These are phyloP conservation scores for Limenitis camilla DNA, from an alignment of 2,888 invertebrate genomes.

Conservation along the genomic window DNA sequence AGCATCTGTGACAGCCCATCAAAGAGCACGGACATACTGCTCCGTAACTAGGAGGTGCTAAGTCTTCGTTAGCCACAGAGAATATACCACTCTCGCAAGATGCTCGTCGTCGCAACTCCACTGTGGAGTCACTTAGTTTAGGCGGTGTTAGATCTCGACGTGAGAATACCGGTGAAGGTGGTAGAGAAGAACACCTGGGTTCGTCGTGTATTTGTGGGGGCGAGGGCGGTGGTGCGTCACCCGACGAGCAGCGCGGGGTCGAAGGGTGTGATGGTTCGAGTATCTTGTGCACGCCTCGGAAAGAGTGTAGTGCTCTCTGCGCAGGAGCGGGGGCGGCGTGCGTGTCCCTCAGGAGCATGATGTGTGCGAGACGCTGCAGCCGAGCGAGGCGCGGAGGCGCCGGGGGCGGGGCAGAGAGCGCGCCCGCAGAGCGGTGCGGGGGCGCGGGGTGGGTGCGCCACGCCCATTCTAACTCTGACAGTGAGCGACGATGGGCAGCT, in stretches of 20 bases:
- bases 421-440: conserved; percentile 33
- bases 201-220: conserved; percentile 30
- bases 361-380: conserved; percentile 84
- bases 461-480: conserved; percentile 80
- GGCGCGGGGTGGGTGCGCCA: conserved; percentile 41
- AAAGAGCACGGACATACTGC: conserved; percentile 63
- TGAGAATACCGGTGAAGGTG: conserved; percentile 52
- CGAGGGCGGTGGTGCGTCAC: conserved; percentile 26
- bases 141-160: conserved; percentile 20
- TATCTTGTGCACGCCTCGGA: conserved; percentile 88
- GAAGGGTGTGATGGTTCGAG: conserved; percentile 76
- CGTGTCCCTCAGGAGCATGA: conserved; percentile 89
- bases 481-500: conserved; percentile 81
- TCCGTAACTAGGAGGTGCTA: conserved; percentile 54
- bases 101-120: conserved; percentile 76
- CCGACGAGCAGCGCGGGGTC: conserved; percentile 26
- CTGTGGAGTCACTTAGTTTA: neutral
- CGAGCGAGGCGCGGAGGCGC: conserved; percentile 55
- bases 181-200: conserved; percentile 51
- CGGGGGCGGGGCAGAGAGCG: conserved; percentile 30
- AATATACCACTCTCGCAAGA: conserved; percentile 94
- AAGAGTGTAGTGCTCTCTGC: conserved; percentile 83
- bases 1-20: conserved; percentile 62
- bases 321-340: conserved; percentile 80
- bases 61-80: conserved; percentile 88